A percentile compares a stretch with the other conserved stretches of the same genome.
Evolutionary conservation across 2,797 vertebrate genomes (phyloP).

Genomic region (Notamacropus eugenii): DNA sequence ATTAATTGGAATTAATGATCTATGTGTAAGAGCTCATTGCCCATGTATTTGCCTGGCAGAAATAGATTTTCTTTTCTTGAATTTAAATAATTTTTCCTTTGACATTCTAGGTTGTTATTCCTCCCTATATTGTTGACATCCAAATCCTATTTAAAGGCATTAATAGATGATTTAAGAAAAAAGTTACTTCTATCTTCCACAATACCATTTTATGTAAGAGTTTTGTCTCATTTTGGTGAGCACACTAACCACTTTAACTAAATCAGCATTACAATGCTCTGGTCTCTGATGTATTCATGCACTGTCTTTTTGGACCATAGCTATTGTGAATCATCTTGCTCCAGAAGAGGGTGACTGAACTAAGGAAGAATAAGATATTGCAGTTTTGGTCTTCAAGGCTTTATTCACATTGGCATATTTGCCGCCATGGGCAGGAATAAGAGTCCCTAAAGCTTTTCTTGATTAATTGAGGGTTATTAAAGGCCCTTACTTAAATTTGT

Average conservation of each 20-base stretch:
- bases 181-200: not conserved
- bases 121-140: conserved; percentile 5
- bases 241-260: not conserved
- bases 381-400: not conserved
- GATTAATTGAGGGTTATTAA: not conserved
- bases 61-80: conserved; percentile 42
- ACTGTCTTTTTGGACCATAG: not conserved
- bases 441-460: not conserved
- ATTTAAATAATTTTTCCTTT: conserved; percentile 29
- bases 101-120: not conserved
- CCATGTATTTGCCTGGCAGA: not conserved
- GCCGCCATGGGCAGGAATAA: not conserved
- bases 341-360: not conserved
- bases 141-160: conserved; percentile 26
- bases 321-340: not conserved
- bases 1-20: conserved; percentile 53
- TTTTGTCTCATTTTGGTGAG: conserved; percentile 7
- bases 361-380: conserved; percentile 1
- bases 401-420: conserved; percentile 33
- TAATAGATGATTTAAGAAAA: conserved; percentile 29
- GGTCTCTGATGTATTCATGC: conserved; percentile 2
- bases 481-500: not conserved
- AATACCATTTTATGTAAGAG: conserved; percentile 22
- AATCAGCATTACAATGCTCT: not conserved
- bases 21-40: conserved; percentile 13